These are phyloP conservation scores for Temnopleurus reevesii DNA, from an alignment of 53 echinoderm and acorn worm species.

Conservation along the genomic window DNA sequence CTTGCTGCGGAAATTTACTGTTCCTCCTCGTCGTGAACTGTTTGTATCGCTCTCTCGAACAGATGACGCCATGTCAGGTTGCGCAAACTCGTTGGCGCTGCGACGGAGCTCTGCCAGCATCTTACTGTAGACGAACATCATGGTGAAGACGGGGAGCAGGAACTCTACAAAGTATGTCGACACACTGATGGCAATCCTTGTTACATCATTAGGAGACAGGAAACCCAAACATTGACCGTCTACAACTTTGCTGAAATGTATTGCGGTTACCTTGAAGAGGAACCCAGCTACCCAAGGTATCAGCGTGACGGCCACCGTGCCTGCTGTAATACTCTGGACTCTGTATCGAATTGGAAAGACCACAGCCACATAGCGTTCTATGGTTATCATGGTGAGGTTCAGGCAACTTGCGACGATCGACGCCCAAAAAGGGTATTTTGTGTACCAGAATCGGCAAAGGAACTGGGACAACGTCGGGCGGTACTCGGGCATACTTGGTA, in stretches of 20 bases:
- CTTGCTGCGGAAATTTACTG: background rate
- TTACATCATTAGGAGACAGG: background rate
- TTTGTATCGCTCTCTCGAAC: background rate
- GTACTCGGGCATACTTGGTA: background rate
- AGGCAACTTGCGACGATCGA: conserved; percentile 24
- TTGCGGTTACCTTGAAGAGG: background rate
- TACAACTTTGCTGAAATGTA: background rate
- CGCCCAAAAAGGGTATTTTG: conserved; percentile 70
- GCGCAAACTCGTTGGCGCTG: background rate
- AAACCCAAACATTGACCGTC: background rate
- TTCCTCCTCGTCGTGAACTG: background rate
- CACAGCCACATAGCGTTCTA: conserved; percentile 63
- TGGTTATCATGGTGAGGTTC: conserved; percentile 46
- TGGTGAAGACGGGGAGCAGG: background rate
- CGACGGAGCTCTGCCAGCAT: background rate
- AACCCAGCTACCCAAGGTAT: background rate
- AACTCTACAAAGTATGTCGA: background rate
- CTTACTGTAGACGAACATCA: background rate
- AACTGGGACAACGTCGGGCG: background rate
- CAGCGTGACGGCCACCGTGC: background rate
- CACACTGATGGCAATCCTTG: background rate
- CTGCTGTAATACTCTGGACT: background rate
- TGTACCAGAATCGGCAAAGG: conserved; percentile 65
- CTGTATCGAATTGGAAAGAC: conserved; percentile 59
- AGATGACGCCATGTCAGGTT: background rate